These are phyloP conservation scores for Geophilus truncorum DNA, from an alignment of 2,888 invertebrate species.

Conservation along the genomic window DNA sequence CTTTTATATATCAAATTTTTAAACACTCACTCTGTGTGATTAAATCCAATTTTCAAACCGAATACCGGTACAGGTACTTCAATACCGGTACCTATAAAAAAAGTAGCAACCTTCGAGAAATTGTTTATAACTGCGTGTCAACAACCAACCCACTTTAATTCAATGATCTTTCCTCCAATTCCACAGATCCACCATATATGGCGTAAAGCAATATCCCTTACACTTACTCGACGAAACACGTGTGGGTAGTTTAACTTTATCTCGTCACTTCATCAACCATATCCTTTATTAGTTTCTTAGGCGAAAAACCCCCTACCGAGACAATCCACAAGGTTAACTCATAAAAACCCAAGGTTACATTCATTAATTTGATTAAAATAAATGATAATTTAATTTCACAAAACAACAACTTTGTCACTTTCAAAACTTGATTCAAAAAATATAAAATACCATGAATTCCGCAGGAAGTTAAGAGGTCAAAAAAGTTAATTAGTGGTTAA, in stretches of 20 bases:
- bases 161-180: neutral
- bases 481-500: neutral
- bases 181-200: neutral
- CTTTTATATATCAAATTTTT: too few relatives aligned
- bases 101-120: neutral
- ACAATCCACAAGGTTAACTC: constrained; percentile 4
- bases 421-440: neutral
- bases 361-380: neutral
- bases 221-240: neutral
- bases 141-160: too few relatives aligned
- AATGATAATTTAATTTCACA: neutral
- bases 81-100: neutral
- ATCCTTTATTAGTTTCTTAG: neutral
- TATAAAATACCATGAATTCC: neutral
- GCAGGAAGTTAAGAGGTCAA: neutral
- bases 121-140: neutral
- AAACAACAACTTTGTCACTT: neutral
- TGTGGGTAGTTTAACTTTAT: neutral
- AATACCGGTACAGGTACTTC: too few relatives aligned
- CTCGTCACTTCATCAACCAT: neutral
- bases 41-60: too few relatives aligned
- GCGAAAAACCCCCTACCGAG: neutral
- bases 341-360: constrained; percentile 9
- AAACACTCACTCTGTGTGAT: too few relatives aligned
- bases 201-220: neutral